These are phyloP conservation scores for Scaptomyza pallida DNA, from an alignment of 1,140 invertebrate genomes.

Conservation along the genomic window DNA sequence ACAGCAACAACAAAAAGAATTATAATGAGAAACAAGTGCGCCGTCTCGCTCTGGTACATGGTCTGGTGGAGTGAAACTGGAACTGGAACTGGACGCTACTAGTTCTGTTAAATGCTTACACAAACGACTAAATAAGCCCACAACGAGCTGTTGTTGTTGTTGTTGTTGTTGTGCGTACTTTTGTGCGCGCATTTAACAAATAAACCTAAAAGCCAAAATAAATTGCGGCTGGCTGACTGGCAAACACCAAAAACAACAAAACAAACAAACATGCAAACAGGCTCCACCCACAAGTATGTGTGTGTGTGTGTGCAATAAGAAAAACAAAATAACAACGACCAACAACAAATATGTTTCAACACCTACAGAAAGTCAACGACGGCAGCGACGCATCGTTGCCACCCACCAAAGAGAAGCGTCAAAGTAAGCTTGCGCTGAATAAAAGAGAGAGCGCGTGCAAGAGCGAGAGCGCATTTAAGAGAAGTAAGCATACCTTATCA, in stretches of 20 bases:
- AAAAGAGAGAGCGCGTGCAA: not conserved
- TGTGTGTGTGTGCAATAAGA: constrained; percentile 22
- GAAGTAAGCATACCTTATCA: constrained; percentile 1
- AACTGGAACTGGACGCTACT: constrained; percentile 28
- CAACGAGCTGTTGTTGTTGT: constrained; percentile 31
- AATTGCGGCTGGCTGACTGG: constrained; percentile 33
- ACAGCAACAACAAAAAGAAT: too few relatives aligned
- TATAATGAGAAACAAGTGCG: constrained; percentile 1
- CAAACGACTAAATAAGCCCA: constrained; percentile 9
- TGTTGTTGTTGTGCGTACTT: constrained; percentile 40
- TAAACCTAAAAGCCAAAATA: constrained; percentile 40
- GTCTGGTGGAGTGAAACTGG: not conserved
- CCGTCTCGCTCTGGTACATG: constrained; percentile 23
- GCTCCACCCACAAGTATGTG: constrained; percentile 62
- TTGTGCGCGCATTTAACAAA: constrained; percentile 36
- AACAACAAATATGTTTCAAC: constrained; percentile 13
- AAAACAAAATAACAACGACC: not conserved
- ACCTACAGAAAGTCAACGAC: constrained; percentile 13
- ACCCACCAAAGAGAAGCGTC: constrained; percentile 33
- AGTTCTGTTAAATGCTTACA: constrained; percentile 7
- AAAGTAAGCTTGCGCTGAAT: constrained; percentile 16
- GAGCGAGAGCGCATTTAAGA: not conserved
- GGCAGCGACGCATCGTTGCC: constrained; percentile 41
- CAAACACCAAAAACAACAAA: constrained; percentile 3
- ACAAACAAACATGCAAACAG: constrained; percentile 30